Percentiles rank a stretch among this genome's conserved stretches.
These are phyloP conservation scores for Crocodylus rhombifer DNA, from an alignment of 2,797 vertebrate species.

Conservation along the genomic window DNA sequence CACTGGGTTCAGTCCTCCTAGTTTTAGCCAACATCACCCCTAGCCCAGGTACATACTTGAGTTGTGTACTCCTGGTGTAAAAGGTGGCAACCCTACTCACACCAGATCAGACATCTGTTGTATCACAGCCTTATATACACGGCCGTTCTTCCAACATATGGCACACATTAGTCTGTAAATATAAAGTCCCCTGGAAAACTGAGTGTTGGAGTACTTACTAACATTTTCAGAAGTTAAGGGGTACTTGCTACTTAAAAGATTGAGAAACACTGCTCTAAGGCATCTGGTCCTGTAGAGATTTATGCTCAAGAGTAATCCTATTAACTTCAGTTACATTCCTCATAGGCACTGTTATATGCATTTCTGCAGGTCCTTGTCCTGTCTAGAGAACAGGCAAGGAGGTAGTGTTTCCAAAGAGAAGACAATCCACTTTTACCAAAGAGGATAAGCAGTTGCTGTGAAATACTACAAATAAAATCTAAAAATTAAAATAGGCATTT, in stretches of 20 bases:
- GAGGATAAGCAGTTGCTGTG: neutral
- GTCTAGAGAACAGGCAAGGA: neutral
- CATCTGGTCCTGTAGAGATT: neutral
- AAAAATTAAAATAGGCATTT: neutral
- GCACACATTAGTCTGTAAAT: no score
- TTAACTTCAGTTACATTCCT: neutral
- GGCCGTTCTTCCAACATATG: no score
- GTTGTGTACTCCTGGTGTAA: neutral
- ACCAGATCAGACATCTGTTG: no score
- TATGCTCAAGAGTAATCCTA: neutral
- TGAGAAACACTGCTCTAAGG: no score
- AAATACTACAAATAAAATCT: neutral
- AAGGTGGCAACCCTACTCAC: neutral
- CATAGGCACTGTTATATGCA: neutral
- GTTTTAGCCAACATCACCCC: no score
- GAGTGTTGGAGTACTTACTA: no score
- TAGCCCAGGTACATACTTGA: neutral
- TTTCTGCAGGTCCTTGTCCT: neutral
- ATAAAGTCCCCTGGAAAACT: no score
- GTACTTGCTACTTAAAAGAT: no score
- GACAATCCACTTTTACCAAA: neutral
- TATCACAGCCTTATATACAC: no score
- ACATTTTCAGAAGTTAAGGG: no score
- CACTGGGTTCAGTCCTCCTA: no score
- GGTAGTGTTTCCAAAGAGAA: neutral